These are phyloP conservation scores for Saguinus imperator DNA, from an alignment of 2,113 vertebrate genomes.

Conservation along the genomic window DNA sequence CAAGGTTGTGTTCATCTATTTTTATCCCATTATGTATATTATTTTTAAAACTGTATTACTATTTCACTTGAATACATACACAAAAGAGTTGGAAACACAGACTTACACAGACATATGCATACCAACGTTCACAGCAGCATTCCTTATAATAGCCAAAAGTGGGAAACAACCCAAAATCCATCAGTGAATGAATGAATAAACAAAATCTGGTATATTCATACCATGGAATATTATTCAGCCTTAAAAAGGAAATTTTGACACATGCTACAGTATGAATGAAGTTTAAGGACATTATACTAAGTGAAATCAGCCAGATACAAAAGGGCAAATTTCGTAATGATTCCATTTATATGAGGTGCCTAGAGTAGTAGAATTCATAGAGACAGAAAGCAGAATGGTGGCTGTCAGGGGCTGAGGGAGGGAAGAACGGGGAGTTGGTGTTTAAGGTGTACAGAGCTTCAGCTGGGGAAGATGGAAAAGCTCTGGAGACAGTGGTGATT, in stretches of 20 bases:
- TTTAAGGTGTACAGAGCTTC: neutral
- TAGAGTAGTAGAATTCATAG: neutral
- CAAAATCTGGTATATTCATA: neutral
- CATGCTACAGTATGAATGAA: neutral
- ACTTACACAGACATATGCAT: neutral
- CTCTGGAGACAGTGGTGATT: neutral
- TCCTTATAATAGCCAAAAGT: neutral
- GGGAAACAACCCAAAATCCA: neutral
- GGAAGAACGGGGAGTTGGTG: neutral
- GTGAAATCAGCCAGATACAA: neutral
- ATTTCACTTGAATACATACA: neutral
- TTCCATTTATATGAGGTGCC: neutral
- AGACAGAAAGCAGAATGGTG: neutral
- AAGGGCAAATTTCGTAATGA: neutral
- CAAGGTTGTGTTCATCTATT: neutral
- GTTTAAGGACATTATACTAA: neutral
- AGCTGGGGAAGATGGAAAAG: neutral
- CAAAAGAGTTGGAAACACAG: neutral
- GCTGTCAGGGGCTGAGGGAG: too few species aligned
- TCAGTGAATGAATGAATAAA: neutral
- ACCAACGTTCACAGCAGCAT: neutral
- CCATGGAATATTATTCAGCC: neutral
- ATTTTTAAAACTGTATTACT: neutral
- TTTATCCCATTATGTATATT: neutral
- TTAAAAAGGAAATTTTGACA: neutral